Evolutionary conservation across 2,888 invertebrate genomes (phyloP).

Genomic region (Cartodere bifasciata): DNA sequence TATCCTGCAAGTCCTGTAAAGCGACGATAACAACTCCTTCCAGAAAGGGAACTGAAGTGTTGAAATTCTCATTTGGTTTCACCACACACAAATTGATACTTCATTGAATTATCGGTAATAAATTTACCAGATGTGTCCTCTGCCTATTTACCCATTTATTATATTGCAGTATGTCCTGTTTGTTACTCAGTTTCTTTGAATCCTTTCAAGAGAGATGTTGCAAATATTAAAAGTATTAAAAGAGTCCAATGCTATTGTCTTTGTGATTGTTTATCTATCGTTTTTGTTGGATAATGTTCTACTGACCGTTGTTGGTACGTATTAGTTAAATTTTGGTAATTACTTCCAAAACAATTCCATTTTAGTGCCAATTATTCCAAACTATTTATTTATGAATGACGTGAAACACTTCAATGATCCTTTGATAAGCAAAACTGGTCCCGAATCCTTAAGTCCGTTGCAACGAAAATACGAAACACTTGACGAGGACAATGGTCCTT

Average conservation of each 20-base stretch:
- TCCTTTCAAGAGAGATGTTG: no score
- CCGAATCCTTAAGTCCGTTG: conserved; percentile 31
- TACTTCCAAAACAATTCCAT: conserved; percentile 1
- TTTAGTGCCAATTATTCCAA: conserved; percentile 69
- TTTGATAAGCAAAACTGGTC: conserved; percentile 17
- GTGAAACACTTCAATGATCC: conserved; percentile 23
- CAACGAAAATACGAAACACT: conserved; percentile 33
- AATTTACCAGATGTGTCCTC: no score
- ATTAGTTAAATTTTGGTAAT: conserved; percentile 6
- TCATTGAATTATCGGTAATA: no score
- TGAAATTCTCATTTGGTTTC: no score
- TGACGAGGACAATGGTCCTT: conserved; percentile 50
- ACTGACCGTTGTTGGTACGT: conserved; percentile 78
- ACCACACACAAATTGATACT: no score
- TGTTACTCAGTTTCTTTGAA: no score
- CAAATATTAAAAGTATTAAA: conserved; percentile 14
- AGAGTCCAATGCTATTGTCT: conserved; percentile 31
- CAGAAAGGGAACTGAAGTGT: no score
- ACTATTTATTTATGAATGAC: conserved; percentile 51
- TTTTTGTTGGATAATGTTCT: conserved; percentile 77
- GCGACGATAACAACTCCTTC: no score
- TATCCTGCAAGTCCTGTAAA: no score
- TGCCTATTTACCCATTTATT: no score
- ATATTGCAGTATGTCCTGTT: no score
- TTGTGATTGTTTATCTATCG: conserved; percentile 56